Conservation (phyloP, 1,140 invertebrate genomes). For the Lucilia sericata region DNA sequence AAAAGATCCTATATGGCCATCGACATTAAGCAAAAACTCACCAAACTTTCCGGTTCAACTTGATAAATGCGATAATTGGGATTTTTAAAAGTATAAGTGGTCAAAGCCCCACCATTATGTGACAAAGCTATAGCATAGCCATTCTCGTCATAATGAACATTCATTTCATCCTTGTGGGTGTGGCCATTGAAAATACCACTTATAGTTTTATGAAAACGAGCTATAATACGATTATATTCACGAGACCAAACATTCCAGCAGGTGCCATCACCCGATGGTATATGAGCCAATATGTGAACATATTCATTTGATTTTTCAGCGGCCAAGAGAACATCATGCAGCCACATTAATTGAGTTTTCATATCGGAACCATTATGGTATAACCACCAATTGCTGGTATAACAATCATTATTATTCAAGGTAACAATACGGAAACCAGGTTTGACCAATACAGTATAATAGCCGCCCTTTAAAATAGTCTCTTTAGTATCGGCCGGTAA, state of each 20-base stretch:
- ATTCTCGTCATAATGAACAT: slow-evolving; percentile 74
- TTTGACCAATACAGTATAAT: slow-evolving; percentile 75
- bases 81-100: slow-evolving; percentile 77
- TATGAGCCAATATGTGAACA: slow-evolving; percentile 87
- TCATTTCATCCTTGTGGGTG: slow-evolving; percentile 81
- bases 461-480: slow-evolving; percentile 76
- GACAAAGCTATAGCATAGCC: slow-evolving; percentile 74
- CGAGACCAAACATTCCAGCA: slow-evolving; percentile 77
- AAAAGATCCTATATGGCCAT: neutral
- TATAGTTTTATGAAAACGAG: slow-evolving; percentile 77
- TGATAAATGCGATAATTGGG: slow-evolving; percentile 85
- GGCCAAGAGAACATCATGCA: slow-evolving; percentile 75
- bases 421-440: slow-evolving; percentile 79
- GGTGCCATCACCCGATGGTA: slow-evolving; percentile 79
- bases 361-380: slow-evolving; percentile 62
- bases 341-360: slow-evolving; percentile 80
- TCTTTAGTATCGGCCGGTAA: slow-evolving; percentile 73
- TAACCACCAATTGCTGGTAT: slow-evolving; percentile 78
- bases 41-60: slow-evolving; percentile 73
- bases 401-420: slow-evolving; percentile 82
- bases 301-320: slow-evolving; percentile 79
- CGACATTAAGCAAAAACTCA: slow-evolving; percentile 67
- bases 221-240: slow-evolving; percentile 74
- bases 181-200: slow-evolving; percentile 86
- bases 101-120: slow-evolving; percentile 83